Conservation (phyloP, 1,140 invertebrate species). For the Lerema accius region DNA sequence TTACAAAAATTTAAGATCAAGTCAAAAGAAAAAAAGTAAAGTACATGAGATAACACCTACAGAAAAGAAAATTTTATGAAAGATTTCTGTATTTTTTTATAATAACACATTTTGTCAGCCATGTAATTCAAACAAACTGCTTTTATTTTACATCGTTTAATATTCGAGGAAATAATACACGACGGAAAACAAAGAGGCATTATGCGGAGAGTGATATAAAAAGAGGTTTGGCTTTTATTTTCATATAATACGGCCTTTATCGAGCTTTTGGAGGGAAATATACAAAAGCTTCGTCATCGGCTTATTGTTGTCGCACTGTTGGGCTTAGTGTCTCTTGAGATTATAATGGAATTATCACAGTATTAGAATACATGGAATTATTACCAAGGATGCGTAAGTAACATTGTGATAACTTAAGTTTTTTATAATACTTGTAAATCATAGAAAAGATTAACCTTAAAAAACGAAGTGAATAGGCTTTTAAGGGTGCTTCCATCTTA, state of each 20-base stretch:
- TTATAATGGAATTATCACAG: neutral
- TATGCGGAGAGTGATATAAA: constrained; percentile 17
- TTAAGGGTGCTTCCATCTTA: too few species aligned
- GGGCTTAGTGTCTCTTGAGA: neutral
- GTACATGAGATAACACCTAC: too few species aligned
- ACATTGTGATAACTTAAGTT: too few species aligned
- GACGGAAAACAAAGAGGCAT: constrained; percentile 24
- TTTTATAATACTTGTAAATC: too few species aligned
- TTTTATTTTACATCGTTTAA: constrained; percentile 23
- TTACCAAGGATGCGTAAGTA: too few species aligned
- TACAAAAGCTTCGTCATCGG: neutral
- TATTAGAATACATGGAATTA: too few species aligned
- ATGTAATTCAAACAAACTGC: constrained; percentile 17
- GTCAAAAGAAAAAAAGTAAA: too few species aligned
- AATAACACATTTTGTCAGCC: constrained; percentile 1
- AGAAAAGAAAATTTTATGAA: too few species aligned
- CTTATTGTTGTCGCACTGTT: neutral
- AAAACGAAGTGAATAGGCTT: too few species aligned
- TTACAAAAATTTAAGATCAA: too few species aligned
- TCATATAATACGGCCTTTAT: constrained; percentile 16
- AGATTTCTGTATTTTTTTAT: too few species aligned
- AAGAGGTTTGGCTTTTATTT: constrained; percentile 2
- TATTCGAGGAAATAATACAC: constrained; percentile 24
- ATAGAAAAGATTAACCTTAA: too few species aligned
- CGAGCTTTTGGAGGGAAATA: constrained; percentile 7